Conservation (phyloP, 2,888 invertebrate genomes). For the Coecobrya sp. region DNA sequence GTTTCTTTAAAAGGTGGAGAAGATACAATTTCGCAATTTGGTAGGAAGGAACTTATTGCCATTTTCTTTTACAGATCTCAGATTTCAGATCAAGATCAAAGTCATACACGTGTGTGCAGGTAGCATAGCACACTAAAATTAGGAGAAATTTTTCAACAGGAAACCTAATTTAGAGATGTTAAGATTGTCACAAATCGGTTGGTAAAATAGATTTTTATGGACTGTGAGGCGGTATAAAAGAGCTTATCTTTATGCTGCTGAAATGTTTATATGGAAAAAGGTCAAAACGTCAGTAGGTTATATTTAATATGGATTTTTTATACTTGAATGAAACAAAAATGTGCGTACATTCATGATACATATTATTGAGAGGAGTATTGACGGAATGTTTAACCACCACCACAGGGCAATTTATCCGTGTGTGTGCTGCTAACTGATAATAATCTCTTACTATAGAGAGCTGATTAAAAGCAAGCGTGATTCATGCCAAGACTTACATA, state of each 20-base stretch:
- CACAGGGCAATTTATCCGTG: not conserved
- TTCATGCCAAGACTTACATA: not conserved
- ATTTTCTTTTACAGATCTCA: not conserved
- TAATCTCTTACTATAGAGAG: not conserved
- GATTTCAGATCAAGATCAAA: slow-evolving; percentile 11
- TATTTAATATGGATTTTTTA: not conserved
- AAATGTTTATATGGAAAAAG: not conserved
- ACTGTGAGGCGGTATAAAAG: too few species aligned
- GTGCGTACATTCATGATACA: too few species aligned
- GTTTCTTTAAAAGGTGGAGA: not conserved
- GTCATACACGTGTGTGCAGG: slow-evolving; percentile 12
- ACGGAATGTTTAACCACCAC: not conserved
- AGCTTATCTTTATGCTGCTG: not conserved
- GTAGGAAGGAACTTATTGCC: not conserved
- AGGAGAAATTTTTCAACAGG: not conserved
- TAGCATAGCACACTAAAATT: slow-evolving; percentile 1
- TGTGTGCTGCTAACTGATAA: slow-evolving; percentile 31
- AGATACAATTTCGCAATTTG: not conserved
- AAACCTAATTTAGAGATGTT: too few species aligned
- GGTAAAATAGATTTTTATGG: not conserved
- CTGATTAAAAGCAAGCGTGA: slow-evolving; percentile 36
- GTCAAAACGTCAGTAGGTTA: slow-evolving; percentile 5
- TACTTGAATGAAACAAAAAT: not conserved
- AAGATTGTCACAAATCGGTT: slow-evolving; percentile 3
- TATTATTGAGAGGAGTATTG: not conserved